Percentiles rank a stretch among this genome's conserved stretches.
These are phyloP conservation scores for Labeo catla DNA, from an alignment of 2,113 vertebrate genomes.

Conservation along the genomic window DNA sequence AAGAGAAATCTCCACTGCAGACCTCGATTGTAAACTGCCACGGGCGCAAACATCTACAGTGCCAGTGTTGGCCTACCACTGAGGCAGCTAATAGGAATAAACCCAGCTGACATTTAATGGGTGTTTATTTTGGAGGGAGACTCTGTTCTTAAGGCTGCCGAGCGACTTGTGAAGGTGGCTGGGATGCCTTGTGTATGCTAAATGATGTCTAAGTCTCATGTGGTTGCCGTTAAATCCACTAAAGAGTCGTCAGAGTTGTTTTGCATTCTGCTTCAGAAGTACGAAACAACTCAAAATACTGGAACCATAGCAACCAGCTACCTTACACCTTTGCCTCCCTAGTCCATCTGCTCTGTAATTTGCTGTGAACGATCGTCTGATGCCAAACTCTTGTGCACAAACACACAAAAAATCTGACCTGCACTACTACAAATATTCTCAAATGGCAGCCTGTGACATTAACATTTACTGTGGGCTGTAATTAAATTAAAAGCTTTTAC, in stretches of 20 bases:
- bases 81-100: slow-evolving; percentile 34
- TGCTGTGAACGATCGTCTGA: background rate
- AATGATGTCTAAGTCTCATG: background rate
- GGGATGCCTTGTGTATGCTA: background rate
- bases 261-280: slow-evolving; percentile 1
- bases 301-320: background rate
- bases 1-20: slow-evolving; percentile 9
- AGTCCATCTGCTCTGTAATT: background rate
- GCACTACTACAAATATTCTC: background rate
- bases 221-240: background rate
- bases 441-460: background rate
- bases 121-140: slow-evolving; percentile 29
- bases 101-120: slow-evolving; percentile 33
- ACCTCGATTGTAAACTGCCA: slow-evolving; percentile 7
- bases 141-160: background rate
- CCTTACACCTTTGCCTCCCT: background rate
- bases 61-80: slow-evolving; percentile 4
- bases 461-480: background rate
- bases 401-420: background rate
- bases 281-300: background rate
- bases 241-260: slow-evolving; percentile 7
- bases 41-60: slow-evolving; percentile 32
- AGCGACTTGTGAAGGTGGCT: background rate
- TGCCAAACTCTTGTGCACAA: background rate
- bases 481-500: slow-evolving; percentile 8